Evolutionary conservation across 2,888 invertebrate species (phyloP).

Genomic region (Drosophila rubida): DNA sequence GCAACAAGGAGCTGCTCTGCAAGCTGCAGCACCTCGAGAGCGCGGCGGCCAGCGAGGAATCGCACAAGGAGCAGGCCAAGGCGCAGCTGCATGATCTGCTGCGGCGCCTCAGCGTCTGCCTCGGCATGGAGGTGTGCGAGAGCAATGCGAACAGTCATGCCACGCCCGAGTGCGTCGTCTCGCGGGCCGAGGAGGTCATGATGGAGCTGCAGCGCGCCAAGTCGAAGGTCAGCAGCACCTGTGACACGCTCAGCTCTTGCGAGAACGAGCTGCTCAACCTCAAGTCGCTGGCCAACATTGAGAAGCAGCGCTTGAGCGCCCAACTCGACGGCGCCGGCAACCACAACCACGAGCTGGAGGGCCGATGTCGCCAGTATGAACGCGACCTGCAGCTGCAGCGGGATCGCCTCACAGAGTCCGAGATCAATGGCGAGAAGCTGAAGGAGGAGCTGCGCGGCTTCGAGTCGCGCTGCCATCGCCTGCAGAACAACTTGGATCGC

Average conservation of each 20-base stretch:
- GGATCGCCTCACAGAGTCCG: conserved; percentile 90
- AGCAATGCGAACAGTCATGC: conserved; percentile 85
- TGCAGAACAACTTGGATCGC: conserved; percentile 84
- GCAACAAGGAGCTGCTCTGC: conserved; percentile 90
- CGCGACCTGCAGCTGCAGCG: conserved; percentile 91
- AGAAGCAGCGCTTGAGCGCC: conserved; percentile 91
- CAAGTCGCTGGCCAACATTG: conserved; percentile 85
- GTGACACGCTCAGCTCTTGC: conserved; percentile 85
- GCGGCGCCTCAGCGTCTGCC: conserved; percentile 89
- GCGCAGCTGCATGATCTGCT: conserved; percentile 90
- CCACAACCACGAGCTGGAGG: conserved; percentile 89
- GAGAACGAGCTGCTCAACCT: conserved; percentile 83
- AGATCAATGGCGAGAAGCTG: conserved; percentile 87
- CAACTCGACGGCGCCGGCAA: conserved; percentile 86
- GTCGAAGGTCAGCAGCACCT: conserved; percentile 85
- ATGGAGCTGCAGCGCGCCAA: conserved; percentile 89
- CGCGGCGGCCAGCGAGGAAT: conserved; percentile 90
- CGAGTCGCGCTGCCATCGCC: conserved; percentile 84
- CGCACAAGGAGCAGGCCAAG: conserved; percentile 89
- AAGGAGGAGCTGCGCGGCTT: conserved; percentile 85
- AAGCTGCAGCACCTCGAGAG: conserved; percentile 90
- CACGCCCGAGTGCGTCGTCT: conserved; percentile 90
- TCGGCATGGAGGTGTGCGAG: conserved; percentile 89
- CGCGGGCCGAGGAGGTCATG: conserved; percentile 91
- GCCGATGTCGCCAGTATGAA: conserved; percentile 90